These are phyloP conservation scores for Priocnemis perturbator DNA, from an alignment of 2,888 invertebrate genomes.

Conservation along the genomic window DNA sequence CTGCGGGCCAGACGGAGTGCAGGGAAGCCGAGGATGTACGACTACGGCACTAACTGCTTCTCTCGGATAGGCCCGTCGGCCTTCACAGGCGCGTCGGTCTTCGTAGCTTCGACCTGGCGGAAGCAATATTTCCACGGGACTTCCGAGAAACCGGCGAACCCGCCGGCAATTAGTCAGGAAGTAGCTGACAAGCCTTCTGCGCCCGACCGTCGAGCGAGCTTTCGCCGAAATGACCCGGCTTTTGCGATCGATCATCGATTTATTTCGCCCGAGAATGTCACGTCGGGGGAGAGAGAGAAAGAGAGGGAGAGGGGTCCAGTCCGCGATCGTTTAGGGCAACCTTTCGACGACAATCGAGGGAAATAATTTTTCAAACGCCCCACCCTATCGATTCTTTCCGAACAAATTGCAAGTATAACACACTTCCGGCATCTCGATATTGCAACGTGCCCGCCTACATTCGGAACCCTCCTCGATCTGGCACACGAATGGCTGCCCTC, in stretches of 20 bases:
- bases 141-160: slow-evolving; percentile 57
- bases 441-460: too few species aligned
- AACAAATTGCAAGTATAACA: too few species aligned
- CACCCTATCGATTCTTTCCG: too few species aligned
- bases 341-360: too few species aligned
- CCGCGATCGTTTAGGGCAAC: too few species aligned
- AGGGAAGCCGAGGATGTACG: slow-evolving; percentile 7
- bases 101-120: slow-evolving; percentile 52
- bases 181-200: slow-evolving; percentile 63
- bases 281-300: slow-evolving; percentile 12
- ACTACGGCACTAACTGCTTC: neutral
- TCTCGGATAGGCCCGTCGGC: slow-evolving; percentile 48
- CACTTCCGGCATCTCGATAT: too few species aligned
- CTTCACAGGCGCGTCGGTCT: slow-evolving; percentile 46
- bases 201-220: slow-evolving; percentile 47
- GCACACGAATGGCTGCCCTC: too few species aligned
- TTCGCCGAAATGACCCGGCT: slow-evolving; percentile 53
- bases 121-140: slow-evolving; percentile 65
- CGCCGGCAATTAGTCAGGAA: slow-evolving; percentile 67
- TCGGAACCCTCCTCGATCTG: too few species aligned
- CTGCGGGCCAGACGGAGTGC: neutral
- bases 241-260: slow-evolving; percentile 43
- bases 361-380: too few species aligned
- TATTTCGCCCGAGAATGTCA: slow-evolving; percentile 23
- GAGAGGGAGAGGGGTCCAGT: too few species aligned